Percentiles rank a stretch among this genome's conserved stretches.
Evolutionary conservation across 1,140 invertebrate species (phyloP).

Genomic region (Drosophila miranda): DNA sequence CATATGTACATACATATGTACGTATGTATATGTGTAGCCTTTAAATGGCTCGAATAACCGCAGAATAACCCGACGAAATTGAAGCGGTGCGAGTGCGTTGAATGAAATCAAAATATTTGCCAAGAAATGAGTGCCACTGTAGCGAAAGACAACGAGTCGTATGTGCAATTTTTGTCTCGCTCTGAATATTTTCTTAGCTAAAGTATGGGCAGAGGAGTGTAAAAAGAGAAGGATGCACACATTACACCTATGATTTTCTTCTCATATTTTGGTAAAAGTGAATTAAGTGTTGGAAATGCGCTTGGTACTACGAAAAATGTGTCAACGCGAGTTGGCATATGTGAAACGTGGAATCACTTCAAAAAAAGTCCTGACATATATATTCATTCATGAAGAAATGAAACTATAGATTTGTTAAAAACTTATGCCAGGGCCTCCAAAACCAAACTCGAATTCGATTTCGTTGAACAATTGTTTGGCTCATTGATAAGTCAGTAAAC

Average conservation of each 20-base stretch:
- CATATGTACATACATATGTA: no score
- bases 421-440: no score
- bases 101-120: constrained; percentile 70
- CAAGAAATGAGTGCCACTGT: constrained; percentile 3
- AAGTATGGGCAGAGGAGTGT: background rate
- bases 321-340: no score
- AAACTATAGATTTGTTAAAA: no score
- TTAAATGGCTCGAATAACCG: constrained; percentile 33
- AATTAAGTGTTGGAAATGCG: no score
- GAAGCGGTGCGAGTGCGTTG: background rate
- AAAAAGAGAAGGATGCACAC: background rate
- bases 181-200: constrained; percentile 4
- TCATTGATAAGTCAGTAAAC: constrained; percentile 45
- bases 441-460: constrained; percentile 34
- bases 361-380: no score
- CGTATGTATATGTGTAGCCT: constrained; percentile 1
- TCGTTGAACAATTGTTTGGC: constrained; percentile 36
- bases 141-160: constrained; percentile 19
- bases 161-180: constrained; percentile 17
- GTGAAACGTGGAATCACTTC: no score
- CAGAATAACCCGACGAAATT: constrained; percentile 9
- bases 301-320: no score
- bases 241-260: background rate
- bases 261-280: no score
- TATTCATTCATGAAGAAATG: no score